Conservation (phyloP, 1,140 invertebrate species). For the Drosophila varians region DNA sequence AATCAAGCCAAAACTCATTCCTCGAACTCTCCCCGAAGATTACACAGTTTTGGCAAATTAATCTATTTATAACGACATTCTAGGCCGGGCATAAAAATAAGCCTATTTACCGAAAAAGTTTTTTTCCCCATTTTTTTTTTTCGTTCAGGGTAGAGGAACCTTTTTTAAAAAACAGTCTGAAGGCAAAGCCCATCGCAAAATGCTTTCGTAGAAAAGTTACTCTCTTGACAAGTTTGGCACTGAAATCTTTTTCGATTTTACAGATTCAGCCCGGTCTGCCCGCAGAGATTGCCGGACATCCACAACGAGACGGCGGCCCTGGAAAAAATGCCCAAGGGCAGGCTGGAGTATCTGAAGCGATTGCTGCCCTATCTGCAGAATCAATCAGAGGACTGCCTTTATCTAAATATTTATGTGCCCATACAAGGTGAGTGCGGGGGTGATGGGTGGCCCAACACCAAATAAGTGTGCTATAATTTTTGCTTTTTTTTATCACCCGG, state of each 20-base stretch:
- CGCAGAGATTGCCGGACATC: conserved; percentile 92
- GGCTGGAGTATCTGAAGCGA: conserved; percentile 93
- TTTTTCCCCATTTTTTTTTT: conserved; percentile 17
- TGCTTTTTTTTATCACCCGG: conserved; percentile 5
- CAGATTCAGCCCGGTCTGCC: conserved; percentile 94
- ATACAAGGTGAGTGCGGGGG: conserved; percentile 90
- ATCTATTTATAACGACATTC: conserved; percentile 77
- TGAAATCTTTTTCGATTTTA: conserved; percentile 49
- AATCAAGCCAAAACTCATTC: neutral
- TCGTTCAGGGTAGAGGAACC: conserved; percentile 14
- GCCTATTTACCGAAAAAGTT: conserved; percentile 49
- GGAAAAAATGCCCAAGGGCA: conserved; percentile 92
- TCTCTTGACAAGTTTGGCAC: conserved; percentile 36
- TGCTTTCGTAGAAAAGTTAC: conserved; percentile 32
- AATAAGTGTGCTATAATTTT: conserved; percentile 48
- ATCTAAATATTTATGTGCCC: conserved; percentile 98
- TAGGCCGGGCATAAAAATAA: conserved; percentile 70
- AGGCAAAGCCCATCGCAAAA: conserved; percentile 15
- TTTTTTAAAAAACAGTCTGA: conserved; percentile 33
- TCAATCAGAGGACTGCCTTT: conserved; percentile 98
- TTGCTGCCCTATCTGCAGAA: conserved; percentile 93
- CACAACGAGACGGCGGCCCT: conserved; percentile 91
- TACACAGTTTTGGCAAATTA: conserved; percentile 76
- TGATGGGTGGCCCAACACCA: conserved; percentile 12
- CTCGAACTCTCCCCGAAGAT: conserved; percentile 40